Evolutionary conservation across 2,888 invertebrate genomes (phyloP).

Genomic region (Drosophila vallismaia): DNA sequence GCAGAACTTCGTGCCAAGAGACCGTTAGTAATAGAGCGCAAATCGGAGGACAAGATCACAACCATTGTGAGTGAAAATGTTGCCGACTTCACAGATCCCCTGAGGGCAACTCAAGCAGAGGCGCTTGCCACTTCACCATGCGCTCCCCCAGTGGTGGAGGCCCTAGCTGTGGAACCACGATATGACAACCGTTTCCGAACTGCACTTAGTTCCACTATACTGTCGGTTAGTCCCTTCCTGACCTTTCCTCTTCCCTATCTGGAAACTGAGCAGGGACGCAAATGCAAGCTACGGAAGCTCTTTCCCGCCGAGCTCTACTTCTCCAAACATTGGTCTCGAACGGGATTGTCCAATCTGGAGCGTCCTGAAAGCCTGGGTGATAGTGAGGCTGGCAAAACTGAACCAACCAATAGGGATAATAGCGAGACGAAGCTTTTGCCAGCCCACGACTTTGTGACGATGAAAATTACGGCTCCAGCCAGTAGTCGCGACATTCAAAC

Average conservation of each 20-base stretch:
- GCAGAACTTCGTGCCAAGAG: slow-evolving; percentile 50
- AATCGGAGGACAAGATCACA: slow-evolving; percentile 85
- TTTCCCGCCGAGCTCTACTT: slow-evolving; percentile 90
- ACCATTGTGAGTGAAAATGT: slow-evolving; percentile 82
- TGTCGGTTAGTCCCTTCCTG: slow-evolving; percentile 94
- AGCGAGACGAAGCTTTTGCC: slow-evolving; percentile 84
- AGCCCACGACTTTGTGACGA: slow-evolving; percentile 89
- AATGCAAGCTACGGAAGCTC: slow-evolving; percentile 89
- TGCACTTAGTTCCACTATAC: slow-evolving; percentile 88
- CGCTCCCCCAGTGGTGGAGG: slow-evolving; percentile 69
- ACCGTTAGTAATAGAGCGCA: slow-evolving; percentile 67
- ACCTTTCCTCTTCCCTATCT: slow-evolving; percentile 93
- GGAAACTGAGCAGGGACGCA: slow-evolving; percentile 92
- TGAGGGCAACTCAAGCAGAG: slow-evolving; percentile 85
- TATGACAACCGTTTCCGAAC: slow-evolving; percentile 89
- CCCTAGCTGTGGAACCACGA: slow-evolving; percentile 85
- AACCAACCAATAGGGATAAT: slow-evolving; percentile 49
- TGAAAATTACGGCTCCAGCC: slow-evolving; percentile 88
- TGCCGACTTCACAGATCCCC: slow-evolving; percentile 92
- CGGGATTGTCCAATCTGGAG: slow-evolving; percentile 39
- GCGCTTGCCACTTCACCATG: slow-evolving; percentile 83
- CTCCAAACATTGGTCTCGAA: slow-evolving; percentile 86
- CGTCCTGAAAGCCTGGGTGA: slow-evolving; percentile 70
- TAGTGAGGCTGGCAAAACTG: slow-evolving; percentile 42
- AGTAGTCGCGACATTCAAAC: slow-evolving; percentile 89